These are phyloP conservation scores for Melozone crissalis DNA, from an alignment of 2,113 vertebrate genomes.

Conservation along the genomic window DNA sequence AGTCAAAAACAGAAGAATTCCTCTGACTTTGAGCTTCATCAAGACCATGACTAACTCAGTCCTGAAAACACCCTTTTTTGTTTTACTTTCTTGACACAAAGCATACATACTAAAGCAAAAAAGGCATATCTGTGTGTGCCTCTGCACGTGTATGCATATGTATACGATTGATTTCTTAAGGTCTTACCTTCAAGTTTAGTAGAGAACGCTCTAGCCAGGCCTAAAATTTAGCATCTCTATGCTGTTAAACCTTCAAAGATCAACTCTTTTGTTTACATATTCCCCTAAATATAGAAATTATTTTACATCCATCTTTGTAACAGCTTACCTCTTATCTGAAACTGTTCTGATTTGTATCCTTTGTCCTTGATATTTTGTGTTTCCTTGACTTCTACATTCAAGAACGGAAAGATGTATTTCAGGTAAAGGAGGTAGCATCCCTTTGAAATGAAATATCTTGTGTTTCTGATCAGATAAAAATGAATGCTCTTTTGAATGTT, in stretches of 20 bases:
- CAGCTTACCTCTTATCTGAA: background rate
- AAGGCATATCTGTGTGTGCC: background rate
- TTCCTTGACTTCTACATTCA: background rate
- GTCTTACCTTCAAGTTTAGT: background rate
- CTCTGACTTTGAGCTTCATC: background rate
- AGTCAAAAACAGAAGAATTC: background rate
- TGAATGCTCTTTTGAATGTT: background rate
- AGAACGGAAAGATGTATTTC: constrained; percentile 6
- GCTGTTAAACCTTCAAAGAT: background rate
- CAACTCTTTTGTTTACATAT: background rate
- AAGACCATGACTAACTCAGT: background rate
- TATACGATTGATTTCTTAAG: background rate
- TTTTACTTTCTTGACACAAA: background rate
- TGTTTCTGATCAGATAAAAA: constrained; percentile 27
- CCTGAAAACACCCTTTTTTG: background rate
- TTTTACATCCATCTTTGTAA: background rate
- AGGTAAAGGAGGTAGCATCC: background rate
- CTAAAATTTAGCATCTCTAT: background rate
- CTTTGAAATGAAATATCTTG: background rate
- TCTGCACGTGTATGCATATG: background rate
- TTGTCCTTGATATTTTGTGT: constrained; percentile 7
- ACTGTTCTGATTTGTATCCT: background rate
- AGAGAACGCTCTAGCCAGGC: background rate
- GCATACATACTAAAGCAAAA: background rate
- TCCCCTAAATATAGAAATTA: background rate